Conservation (phyloP, 2,113 vertebrate species). For the Sterrhoptilus dennistouni region DNA sequence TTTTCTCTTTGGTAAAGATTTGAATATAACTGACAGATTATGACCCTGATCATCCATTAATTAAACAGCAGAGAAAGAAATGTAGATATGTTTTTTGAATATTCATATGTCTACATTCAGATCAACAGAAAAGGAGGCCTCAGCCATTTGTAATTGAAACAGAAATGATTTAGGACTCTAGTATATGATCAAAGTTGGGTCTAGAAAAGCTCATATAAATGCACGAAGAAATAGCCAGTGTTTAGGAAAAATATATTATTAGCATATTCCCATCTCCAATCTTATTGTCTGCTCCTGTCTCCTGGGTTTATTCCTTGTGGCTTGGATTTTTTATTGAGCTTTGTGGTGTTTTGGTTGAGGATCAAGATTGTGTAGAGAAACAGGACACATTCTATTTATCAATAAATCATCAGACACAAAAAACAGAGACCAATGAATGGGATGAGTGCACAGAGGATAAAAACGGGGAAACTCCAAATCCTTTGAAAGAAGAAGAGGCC, state of each 20-base stretch:
- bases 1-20: not conserved
- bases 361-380: not conserved
- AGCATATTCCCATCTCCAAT: not conserved
- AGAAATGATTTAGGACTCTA: not conserved
- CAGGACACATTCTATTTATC: conserved; percentile 6
- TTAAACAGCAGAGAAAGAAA: not conserved
- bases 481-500: conserved; percentile 47
- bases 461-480: not conserved
- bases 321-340: not conserved
- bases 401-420: conserved; percentile 60
- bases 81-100: not conserved
- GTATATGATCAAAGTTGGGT: not conserved
- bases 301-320: not conserved
- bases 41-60: not conserved
- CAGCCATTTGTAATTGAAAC: not conserved
- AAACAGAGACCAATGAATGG: not conserved
- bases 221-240: fast-evolving
- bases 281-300: not conserved
- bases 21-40: not conserved
- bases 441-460: not conserved
- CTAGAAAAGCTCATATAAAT: not conserved
- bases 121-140: not conserved
- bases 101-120: not conserved
- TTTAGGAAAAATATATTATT: not conserved
- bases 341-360: not conserved